Evolutionary conservation across 2,113 vertebrate genomes (phyloP).

Genomic region (Gopherus flavomarginatus): DNA sequence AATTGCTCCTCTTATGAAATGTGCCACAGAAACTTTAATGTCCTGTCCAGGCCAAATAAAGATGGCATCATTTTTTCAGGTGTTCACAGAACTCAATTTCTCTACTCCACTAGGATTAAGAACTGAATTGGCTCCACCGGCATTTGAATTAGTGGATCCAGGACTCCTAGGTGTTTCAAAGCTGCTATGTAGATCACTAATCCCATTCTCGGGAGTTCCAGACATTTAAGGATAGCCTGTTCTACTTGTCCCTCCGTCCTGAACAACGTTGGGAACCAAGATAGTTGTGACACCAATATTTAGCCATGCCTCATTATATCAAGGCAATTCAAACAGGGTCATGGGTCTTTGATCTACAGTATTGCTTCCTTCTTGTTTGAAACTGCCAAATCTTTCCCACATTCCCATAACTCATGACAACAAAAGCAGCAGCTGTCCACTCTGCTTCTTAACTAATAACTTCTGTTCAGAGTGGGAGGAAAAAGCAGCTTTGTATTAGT

Average conservation of each 20-base stretch:
- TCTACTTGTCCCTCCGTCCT: neutral
- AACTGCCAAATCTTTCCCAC: slow-evolving; percentile 32
- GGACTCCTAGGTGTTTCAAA: neutral
- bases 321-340: slow-evolving; percentile 16
- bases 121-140: neutral
- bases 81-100: neutral
- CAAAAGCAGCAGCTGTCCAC: slow-evolving; percentile 44
- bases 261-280: neutral
- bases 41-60: neutral
- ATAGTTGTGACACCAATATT: neutral
- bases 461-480: slow-evolving; percentile 3
- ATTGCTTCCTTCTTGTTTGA: slow-evolving; percentile 59
- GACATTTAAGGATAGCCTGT: neutral
- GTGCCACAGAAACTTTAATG: neutral
- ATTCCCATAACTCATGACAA: slow-evolving; percentile 44
- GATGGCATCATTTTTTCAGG: neutral
- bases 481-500: slow-evolving; percentile 16
- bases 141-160: neutral
- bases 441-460: slow-evolving; percentile 48
- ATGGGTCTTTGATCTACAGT: slow-evolving; percentile 50
- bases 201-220: neutral
- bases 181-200: neutral
- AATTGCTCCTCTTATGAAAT: neutral
- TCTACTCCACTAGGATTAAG: neutral
- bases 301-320: slow-evolving; percentile 33